Evolutionary conservation across 1,140 invertebrate species (phyloP).

Genomic region (Drosophila arizonae): DNA sequence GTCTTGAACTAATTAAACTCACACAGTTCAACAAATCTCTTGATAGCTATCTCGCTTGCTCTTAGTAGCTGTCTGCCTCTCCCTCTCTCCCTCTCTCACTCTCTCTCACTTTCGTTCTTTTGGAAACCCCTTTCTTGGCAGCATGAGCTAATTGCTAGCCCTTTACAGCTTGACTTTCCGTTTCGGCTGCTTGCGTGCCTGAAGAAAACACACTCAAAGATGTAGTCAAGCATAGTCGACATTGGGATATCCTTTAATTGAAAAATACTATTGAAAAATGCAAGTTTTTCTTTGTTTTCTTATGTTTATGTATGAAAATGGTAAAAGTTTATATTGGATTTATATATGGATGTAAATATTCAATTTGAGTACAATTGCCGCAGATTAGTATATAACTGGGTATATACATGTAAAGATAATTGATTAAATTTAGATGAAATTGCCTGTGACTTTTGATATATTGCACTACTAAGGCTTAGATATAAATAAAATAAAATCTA

Average conservation of each 20-base stretch:
- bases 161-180: constrained; percentile 55
- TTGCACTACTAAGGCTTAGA: too few species aligned
- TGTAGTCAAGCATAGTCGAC: background rate
- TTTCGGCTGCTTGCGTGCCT: constrained; percentile 32
- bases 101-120: background rate
- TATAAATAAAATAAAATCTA: too few species aligned
- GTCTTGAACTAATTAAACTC: constrained; percentile 76
- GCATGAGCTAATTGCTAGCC: constrained; percentile 53
- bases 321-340: too few species aligned
- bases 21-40: constrained; percentile 12
- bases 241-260: constrained; percentile 3
- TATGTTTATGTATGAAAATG: too few species aligned
- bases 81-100: background rate
- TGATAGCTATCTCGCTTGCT: background rate
- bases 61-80: background rate
- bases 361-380: too few species aligned
- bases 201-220: background rate
- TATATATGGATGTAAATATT: too few species aligned
- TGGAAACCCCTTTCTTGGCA: constrained; percentile 24
- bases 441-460: too few species aligned
- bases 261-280: background rate
- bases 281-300: background rate
- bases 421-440: too few species aligned
- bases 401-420: too few species aligned
- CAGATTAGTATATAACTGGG: too few species aligned